Evolutionary conservation across 1,140 invertebrate genomes (phyloP).

Genomic region (Aleiodes sp.): DNA sequence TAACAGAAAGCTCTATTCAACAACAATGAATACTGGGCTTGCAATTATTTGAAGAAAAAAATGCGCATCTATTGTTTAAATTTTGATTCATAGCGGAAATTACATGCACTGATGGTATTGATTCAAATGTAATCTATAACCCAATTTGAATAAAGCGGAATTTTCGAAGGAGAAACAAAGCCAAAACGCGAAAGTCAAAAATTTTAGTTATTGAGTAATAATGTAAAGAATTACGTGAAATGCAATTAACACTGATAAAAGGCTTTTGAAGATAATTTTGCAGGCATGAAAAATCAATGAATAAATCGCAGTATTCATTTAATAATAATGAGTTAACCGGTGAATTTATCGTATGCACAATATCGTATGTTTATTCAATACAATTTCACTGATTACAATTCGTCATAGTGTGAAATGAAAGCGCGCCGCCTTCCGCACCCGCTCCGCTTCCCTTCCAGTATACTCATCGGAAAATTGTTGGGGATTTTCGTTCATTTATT

Average conservation of each 20-base stretch:
- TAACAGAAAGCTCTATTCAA: not conserved
- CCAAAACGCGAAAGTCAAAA: too few species aligned
- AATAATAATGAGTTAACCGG: not conserved
- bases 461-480: not conserved
- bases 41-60: not conserved
- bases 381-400: not conserved
- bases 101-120: too few species aligned
- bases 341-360: not conserved
- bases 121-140: too few species aligned
- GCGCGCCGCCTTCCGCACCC: too few species aligned
- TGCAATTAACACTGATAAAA: too few species aligned
- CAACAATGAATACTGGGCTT: not conserved
- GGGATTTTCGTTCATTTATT: not conserved
- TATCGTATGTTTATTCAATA: not conserved
- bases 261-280: too few species aligned
- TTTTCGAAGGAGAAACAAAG: too few species aligned
- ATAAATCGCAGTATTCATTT: not conserved
- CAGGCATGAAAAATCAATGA: not conserved
- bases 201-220: too few species aligned
- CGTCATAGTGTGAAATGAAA: not conserved
- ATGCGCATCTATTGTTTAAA: not conserved
- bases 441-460: too few species aligned
- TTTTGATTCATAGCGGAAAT: too few species aligned
- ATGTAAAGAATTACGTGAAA: too few species aligned
- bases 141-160: too few species aligned